A percentile compares a stretch with the other conserved stretches of the same genome.
phyloP scores from a whole-genome alignment of 2,797 vertebrate genomes.

The Oreochromis grahami region DNA sequence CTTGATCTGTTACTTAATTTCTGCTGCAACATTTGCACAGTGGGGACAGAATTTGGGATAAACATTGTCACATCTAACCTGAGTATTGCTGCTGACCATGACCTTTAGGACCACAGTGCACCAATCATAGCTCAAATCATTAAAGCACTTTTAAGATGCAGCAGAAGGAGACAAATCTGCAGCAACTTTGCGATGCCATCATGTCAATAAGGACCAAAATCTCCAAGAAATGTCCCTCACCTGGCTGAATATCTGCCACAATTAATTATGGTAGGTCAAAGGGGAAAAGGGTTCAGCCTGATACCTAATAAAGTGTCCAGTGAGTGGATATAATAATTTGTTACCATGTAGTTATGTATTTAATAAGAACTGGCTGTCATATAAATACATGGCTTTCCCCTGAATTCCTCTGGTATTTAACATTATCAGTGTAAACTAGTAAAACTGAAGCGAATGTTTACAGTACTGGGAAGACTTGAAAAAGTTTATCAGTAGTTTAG shows the following conservation, averaged over 20 bases:
- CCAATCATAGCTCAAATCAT: neutral
- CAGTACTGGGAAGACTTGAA: neutral
- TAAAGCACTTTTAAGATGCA: neutral
- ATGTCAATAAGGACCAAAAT: neutral
- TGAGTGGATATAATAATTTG: neutral
- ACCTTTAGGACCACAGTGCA: neutral
- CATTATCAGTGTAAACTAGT: neutral
- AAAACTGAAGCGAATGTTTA: neutral
- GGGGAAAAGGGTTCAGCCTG: neutral
- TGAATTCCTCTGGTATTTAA: neutral
- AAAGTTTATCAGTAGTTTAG: neutral
- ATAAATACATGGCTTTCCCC: neutral
- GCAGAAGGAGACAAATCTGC: neutral
- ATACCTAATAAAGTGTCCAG: neutral
- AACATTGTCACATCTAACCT: neutral
- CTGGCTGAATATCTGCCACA: neutral
- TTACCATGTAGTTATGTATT: neutral
- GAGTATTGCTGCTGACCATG: neutral
- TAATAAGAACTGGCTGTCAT: neutral
- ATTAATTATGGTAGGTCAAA: neutral
- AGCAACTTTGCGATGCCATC: neutral
- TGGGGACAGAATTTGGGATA: neutral
- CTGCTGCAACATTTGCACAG: neutral
- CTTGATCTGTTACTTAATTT: neutral
- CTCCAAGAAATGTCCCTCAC: neutral